Conservation (phyloP, 1,140 invertebrate species). For the Galleria mellonella region DNA sequence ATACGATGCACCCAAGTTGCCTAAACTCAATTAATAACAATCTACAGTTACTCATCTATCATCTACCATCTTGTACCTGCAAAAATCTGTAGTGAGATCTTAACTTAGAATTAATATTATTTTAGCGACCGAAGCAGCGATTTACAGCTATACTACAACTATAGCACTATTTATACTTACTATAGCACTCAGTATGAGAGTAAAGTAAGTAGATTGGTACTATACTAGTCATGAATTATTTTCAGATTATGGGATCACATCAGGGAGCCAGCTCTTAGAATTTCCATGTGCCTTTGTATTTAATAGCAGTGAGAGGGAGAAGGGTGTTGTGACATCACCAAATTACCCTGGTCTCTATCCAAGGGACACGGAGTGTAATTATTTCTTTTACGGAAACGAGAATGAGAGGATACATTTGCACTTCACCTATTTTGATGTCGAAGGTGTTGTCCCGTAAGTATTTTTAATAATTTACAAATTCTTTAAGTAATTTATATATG, state of each 20-base stretch:
- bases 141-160: too few relatives aligned
- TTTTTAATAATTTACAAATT: background rate
- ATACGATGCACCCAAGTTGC: too few relatives aligned
- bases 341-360: slow-evolving; percentile 96
- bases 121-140: too few relatives aligned
- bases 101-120: too few relatives aligned
- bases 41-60: too few relatives aligned
- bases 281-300: slow-evolving; percentile 88
- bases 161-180: too few relatives aligned
- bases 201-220: too few relatives aligned
- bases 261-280: slow-evolving; percentile 81
- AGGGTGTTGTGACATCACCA: slow-evolving; percentile 91
- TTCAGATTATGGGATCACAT: slow-evolving; percentile 86
- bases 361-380: slow-evolving; percentile 94
- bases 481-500: too few relatives aligned
- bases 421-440: slow-evolving; percentile 93
- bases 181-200: too few relatives aligned
- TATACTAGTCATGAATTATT: background rate
- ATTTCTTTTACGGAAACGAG: slow-evolving; percentile 91
- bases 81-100: too few relatives aligned
- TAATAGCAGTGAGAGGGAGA: slow-evolving; percentile 84
- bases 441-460: slow-evolving; percentile 92
- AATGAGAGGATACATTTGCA: slow-evolving; percentile 89
- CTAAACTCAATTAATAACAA: too few relatives aligned
- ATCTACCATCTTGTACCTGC: too few relatives aligned